Conservation (phyloP, 1,140 invertebrate genomes). For the Anthonomus grandis region DNA sequence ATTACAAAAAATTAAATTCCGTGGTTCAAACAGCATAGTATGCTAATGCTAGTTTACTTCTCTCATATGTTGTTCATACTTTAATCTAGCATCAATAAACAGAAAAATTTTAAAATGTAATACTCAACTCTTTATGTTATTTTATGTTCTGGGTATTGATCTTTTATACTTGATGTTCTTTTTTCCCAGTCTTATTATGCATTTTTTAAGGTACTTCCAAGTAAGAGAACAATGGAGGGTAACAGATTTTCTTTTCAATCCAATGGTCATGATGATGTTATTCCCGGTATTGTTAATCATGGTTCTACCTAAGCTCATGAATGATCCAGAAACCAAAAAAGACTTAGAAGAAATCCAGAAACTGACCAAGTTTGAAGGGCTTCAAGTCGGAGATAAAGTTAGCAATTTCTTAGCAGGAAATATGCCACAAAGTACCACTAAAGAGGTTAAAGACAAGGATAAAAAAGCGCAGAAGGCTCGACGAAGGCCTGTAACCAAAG, state of each 20-base stretch:
- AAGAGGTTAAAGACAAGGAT: constrained; percentile 13
- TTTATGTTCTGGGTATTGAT: too few relatives aligned
- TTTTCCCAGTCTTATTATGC: too few relatives aligned
- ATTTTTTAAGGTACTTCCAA: constrained; percentile 81
- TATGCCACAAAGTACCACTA: background rate
- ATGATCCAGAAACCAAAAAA: constrained; percentile 92
- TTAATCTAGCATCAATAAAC: too few relatives aligned
- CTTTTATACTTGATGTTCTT: too few relatives aligned
- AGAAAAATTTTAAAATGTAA: too few relatives aligned
- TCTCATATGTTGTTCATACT: too few relatives aligned
- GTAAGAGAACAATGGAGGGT: constrained; percentile 90
- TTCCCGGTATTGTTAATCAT: constrained; percentile 87
- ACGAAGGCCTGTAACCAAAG: constrained; percentile 16
- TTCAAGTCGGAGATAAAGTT: constrained; percentile 88
- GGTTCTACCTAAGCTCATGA: constrained; percentile 94
- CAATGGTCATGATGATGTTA: constrained; percentile 98
- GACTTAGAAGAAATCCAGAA: constrained; percentile 88
- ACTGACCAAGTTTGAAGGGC: constrained; percentile 79
- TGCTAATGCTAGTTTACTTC: too few relatives aligned
- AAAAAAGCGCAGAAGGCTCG: constrained; percentile 17
- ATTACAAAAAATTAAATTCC: too few relatives aligned
- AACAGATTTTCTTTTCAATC: constrained; percentile 93
- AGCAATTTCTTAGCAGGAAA: constrained; percentile 71
- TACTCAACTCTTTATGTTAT: too few relatives aligned
- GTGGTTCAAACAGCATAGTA: too few relatives aligned